These are phyloP conservation scores for Lepilemur ruficaudatus DNA, from an alignment of 2,797 vertebrate species.

Conservation along the genomic window DNA sequence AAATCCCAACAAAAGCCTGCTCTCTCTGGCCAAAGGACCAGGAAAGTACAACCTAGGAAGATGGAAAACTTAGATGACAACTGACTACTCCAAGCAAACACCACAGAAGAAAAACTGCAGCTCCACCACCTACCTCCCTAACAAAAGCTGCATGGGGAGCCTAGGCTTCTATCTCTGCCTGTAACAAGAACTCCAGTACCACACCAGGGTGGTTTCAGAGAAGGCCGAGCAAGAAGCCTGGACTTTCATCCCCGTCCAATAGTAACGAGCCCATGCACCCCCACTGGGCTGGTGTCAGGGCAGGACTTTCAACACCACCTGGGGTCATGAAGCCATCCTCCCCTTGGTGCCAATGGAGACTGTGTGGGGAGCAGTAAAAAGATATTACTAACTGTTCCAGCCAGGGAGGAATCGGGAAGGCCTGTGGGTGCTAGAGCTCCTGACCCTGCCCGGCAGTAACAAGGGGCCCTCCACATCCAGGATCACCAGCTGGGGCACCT, in stretches of 20 bases:
- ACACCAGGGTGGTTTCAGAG: neutral
- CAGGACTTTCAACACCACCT: neutral
- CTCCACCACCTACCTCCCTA: fast-evolving
- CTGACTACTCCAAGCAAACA: neutral
- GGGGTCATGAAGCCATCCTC: neutral
- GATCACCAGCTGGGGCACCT: fast-evolving
- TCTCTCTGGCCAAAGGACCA: neutral
- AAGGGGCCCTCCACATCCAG: neutral
- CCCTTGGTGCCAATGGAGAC: neutral
- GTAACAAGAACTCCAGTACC: neutral
- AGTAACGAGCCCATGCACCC: neutral
- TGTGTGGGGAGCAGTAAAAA: too few relatives aligned
- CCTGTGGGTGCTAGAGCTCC: too few relatives aligned
- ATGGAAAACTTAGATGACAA: too few relatives aligned
- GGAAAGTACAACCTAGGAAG: neutral
- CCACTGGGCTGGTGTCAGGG: neutral
- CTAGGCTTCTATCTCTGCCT: neutral
- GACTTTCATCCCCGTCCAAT: neutral
- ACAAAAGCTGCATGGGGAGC: fast-evolving
- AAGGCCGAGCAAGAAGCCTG: neutral
- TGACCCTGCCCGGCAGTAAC: too few relatives aligned
- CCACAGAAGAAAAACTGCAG: neutral
- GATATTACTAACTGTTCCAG: neutral
- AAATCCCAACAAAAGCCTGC: neutral
- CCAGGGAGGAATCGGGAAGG: fast-evolving